Evolutionary conservation across 2,888 invertebrate species (phyloP), one percentile per base, ranked within the genome.

Genomic region (Craniophora ligustri): DNA sequence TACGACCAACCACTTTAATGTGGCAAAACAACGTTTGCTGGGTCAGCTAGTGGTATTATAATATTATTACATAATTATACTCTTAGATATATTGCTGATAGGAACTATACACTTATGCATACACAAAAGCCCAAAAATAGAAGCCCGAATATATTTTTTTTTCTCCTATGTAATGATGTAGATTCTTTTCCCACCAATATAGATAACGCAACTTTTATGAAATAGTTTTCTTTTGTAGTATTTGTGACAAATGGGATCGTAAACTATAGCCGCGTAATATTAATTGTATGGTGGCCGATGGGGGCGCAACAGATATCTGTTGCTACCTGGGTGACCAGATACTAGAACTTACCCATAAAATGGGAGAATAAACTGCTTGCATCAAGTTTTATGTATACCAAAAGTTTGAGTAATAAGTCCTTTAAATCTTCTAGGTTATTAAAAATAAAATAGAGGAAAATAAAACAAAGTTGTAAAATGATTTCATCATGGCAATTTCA

Each of bases 281-380:
- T 74, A 79, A 78, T 78, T 72, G 70, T 74, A 61, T 61, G 67
- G 59, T 38, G 62, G 54, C 44, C 59, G 55, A 64, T 74, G 62
- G 60, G 45, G 65, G 83, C 84, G 91, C 90, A 90, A 90, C 91
- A 91, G 89, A 80, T 87, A 87, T 81, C 89, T 90, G 91, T 91
- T 90, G 91, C 89, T 65, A 57, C 13, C 19, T 19, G 74, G 59
- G 71, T 71, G 55, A 47, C 55, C 46, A 65, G n/a, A 11, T 16
- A 28, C 2, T 6, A 13, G 10, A 34, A 0, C 31, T 30, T 51
- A 46, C 65, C 74, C 44, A 1, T 21, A 15, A 38, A 34, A 23
- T 30, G 15, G 60, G 76, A 40, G 40, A 5, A 48, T 49, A 35
- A 6, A 10, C 2, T 7, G 16, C 10, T 23, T 56, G 13, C 3